Conservation (phyloP, 35 echinoderm and acorn worm species). For the Holothuria glaberrima region DNA sequence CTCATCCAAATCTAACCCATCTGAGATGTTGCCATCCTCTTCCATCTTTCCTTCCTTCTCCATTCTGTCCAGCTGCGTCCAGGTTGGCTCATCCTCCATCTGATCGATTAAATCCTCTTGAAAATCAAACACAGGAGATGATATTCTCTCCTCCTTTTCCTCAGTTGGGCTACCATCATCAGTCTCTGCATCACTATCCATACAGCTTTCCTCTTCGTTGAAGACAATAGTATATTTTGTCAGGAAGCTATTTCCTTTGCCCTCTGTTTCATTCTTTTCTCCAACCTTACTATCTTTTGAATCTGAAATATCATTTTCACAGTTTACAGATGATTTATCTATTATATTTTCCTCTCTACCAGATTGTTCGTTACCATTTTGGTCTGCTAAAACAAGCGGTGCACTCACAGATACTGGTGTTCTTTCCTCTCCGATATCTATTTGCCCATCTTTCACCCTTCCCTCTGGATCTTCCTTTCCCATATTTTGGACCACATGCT, state of each 20-base stretch:
- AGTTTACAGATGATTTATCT: background rate
- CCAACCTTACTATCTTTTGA: background rate
- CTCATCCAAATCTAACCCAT: slow-evolving; percentile 27
- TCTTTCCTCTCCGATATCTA: background rate
- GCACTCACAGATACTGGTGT: background rate
- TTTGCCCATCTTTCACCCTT: background rate
- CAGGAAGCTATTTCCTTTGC: background rate
- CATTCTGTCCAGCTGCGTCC: no score
- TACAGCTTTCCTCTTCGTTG: background rate
- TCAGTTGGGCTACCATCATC: background rate
- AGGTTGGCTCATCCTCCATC: no score
- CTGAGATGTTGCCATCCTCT: slow-evolving; percentile 19
- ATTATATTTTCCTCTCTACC: background rate
- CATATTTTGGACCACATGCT: background rate
- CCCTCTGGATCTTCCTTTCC: background rate
- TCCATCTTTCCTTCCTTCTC: background rate
- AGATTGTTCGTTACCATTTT: background rate
- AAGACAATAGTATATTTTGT: no score
- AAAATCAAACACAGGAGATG: no score
- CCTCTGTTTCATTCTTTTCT: background rate
- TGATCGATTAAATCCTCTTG: no score
- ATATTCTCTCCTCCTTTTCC: background rate
- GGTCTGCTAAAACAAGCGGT: background rate
- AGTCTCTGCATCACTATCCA: slow-evolving; percentile 38
- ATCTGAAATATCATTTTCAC: background rate